Evolutionary conservation across 2,797 vertebrate genomes (phyloP).

Genomic region (Anolis apletophallus): DNA sequence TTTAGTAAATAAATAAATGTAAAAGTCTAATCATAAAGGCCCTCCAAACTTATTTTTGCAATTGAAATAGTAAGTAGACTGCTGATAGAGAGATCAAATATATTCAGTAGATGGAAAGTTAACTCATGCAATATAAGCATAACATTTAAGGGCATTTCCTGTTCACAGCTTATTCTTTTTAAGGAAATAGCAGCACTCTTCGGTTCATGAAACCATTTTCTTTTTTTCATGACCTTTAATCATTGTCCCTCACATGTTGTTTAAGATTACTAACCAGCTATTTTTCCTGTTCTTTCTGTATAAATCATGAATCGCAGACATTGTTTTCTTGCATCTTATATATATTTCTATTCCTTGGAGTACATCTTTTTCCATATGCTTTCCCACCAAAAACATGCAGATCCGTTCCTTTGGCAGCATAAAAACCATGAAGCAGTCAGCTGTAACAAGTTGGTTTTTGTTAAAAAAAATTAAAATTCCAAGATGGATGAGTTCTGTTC

Average conservation of each 20-base stretch:
- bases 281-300: background rate
- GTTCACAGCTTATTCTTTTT: background rate
- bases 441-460: slow-evolving; percentile 1
- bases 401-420: slow-evolving; percentile 25
- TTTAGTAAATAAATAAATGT: no score
- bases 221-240: background rate
- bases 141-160: slow-evolving; percentile 8
- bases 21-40: background rate
- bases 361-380: slow-evolving; percentile 29
- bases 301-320: background rate
- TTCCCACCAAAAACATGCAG: background rate
- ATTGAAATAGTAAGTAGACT: background rate
- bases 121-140: background rate
- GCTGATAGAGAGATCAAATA: background rate
- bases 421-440: slow-evolving; percentile 30
- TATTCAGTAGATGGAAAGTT: no score
- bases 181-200: background rate
- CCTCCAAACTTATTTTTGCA: background rate
- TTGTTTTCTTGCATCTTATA: slow-evolving; percentile 12
- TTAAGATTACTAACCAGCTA: background rate
- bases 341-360: slow-evolving; percentile 26
- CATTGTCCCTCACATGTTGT: rapidly evolving
- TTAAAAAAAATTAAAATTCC: slow-evolving; percentile 17
- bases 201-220: background rate
- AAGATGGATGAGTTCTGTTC: background rate